Conservation (phyloP, 2,797 vertebrate genomes). For the Pseudochaenichthys georgianus region DNA sequence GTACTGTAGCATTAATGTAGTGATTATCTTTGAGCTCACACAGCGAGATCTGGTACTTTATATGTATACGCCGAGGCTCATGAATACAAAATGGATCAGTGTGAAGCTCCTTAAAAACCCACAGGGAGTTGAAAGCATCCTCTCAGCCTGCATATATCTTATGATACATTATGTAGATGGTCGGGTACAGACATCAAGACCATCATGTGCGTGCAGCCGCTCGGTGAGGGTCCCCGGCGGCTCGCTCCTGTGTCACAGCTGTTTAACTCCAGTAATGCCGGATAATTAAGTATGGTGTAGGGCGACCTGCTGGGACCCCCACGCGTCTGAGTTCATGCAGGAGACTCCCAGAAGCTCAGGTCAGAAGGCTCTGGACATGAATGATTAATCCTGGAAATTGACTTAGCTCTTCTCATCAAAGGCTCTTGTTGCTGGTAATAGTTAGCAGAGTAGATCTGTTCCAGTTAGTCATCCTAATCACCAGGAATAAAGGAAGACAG, state of each 20-base stretch:
- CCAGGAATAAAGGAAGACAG: conserved; percentile 7
- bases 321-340: conserved; percentile 42
- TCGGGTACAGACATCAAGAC: conserved; percentile 42
- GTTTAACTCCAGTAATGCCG: conserved; percentile 72
- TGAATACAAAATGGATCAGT: conserved; percentile 35
- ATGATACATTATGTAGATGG: conserved; percentile 47
- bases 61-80: conserved; percentile 8
- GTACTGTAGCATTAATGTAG: conserved; percentile 4
- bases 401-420: conserved; percentile 54
- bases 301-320: conserved; percentile 59
- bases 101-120: conserved; percentile 17
- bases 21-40: conserved; percentile 12
- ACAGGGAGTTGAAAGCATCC: conserved; percentile 11
- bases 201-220: conserved; percentile 43
- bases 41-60: not conserved
- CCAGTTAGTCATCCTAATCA: conserved; percentile 16
- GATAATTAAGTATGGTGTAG: conserved; percentile 65
- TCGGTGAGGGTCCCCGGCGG: conserved; percentile 46
- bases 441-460: conserved; percentile 45
- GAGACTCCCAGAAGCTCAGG: conserved; percentile 60
- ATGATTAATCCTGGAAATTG: conserved; percentile 69
- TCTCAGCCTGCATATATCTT: conserved; percentile 24
- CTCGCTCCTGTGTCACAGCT: conserved; percentile 69
- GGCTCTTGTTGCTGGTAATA: conserved; percentile 33
- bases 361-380: conserved; percentile 62